These are phyloP conservation scores for Siderastrea radians DNA, from an alignment of 92 coral and sea anemone genomes.

Conservation along the genomic window DNA sequence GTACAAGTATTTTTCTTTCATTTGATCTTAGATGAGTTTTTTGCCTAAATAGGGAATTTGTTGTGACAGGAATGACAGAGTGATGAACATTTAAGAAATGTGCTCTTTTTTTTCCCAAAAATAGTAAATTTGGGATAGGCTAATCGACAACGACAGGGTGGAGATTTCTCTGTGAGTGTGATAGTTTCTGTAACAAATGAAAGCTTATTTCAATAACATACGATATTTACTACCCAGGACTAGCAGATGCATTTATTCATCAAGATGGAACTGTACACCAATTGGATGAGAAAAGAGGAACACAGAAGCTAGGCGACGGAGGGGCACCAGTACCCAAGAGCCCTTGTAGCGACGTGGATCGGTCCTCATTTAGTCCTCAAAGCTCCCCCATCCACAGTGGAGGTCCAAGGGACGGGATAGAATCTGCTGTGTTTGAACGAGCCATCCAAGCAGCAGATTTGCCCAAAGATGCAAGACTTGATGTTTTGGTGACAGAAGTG, in stretches of 20 bases:
- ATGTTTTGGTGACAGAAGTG: constrained; percentile 73
- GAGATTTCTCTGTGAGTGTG: no score
- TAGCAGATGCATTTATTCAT: constrained; percentile 26
- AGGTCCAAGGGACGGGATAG: constrained; percentile 8
- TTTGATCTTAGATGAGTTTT: no score
- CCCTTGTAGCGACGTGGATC: not conserved
- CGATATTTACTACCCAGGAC: constrained; percentile 7
- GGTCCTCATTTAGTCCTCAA: not conserved
- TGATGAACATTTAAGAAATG: no score
- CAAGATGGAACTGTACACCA: constrained; percentile 24
- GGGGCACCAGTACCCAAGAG: not conserved
- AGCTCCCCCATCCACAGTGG: not conserved
- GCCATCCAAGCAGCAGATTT: constrained; percentile 53
- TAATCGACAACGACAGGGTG: no score
- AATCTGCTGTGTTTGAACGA: constrained; percentile 49
- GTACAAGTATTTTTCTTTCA: no score
- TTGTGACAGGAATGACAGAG: no score
- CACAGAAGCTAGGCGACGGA: not conserved
- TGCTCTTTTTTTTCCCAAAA: no score
- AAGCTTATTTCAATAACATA: no score
- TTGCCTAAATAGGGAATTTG: no score
- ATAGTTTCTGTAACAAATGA: no score
- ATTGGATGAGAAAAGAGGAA: not conserved
- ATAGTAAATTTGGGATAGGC: no score
- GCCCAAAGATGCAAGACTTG: constrained; percentile 29